Percentiles rank a stretch among this genome's conserved stretches.
These are phyloP conservation scores for Thymelicus lineola DNA, from an alignment of 2,888 invertebrate genomes.

Conservation along the genomic window DNA sequence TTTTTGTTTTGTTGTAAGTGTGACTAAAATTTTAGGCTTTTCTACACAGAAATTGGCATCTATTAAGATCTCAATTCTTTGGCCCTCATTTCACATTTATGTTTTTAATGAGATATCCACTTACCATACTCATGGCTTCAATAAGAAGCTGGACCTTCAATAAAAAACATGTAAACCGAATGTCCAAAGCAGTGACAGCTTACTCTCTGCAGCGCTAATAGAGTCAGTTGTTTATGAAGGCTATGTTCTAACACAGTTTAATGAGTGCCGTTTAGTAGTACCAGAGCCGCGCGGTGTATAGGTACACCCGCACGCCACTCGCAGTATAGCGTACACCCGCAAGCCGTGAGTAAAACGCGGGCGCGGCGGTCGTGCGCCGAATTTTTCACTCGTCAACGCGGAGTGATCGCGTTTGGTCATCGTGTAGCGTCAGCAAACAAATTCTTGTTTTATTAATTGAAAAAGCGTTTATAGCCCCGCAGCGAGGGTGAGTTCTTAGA, in stretches of 20 bases:
- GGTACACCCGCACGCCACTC: conserved; percentile 20
- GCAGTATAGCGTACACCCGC: conserved; percentile 17
- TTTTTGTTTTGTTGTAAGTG: too few species aligned
- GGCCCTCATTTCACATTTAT: too few species aligned
- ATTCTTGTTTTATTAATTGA: background rate
- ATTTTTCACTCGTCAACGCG: conserved; percentile 54
- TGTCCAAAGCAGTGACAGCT: too few species aligned
- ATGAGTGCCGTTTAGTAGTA: conserved; percentile 20
- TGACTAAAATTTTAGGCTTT: too few species aligned
- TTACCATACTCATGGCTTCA: too few species aligned
- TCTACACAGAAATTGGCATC: too few species aligned
- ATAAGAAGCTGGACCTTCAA: too few species aligned
- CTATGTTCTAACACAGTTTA: conserved; percentile 9
- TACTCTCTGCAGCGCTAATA: background rate
- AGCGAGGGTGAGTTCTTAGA: too few species aligned
- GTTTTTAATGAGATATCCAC: too few species aligned
- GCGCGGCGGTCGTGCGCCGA: conserved; percentile 45
- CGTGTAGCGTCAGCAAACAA: conserved; percentile 44
- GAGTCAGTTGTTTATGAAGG: background rate
- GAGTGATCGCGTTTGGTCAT: conserved; percentile 47
- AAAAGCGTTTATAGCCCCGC: too few species aligned
- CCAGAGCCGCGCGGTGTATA: background rate
- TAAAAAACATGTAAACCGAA: too few species aligned
- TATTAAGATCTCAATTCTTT: too few species aligned
- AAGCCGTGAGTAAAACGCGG: conserved; percentile 42